Percentiles rank a stretch among this genome's conserved stretches.
Conservation (phyloP, 1,140 invertebrate species). For the Ostrea denselamellosa region DNA sequence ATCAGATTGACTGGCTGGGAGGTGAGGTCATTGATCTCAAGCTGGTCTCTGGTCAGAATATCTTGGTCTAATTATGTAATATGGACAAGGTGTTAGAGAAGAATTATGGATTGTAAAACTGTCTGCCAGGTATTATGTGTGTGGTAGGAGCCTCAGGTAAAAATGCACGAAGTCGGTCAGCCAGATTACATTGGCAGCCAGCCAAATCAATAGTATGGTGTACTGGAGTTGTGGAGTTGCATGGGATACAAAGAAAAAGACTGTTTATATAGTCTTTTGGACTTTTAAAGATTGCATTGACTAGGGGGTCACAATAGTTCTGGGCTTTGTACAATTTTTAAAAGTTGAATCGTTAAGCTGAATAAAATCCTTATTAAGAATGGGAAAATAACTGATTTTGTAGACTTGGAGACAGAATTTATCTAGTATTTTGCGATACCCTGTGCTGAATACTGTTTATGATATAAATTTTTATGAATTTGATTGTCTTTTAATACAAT, state of each 20-base stretch:
- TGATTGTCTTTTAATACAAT: neutral
- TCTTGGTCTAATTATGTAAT: neutral
- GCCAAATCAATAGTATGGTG: slow-evolving; percentile 29
- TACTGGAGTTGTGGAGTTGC: neutral
- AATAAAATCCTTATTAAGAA: slow-evolving; percentile 29
- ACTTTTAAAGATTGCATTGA: slow-evolving; percentile 33
- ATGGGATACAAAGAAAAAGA: neutral
- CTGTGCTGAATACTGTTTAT: neutral
- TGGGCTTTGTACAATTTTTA: neutral
- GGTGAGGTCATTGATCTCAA: neutral
- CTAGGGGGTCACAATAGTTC: slow-evolving; percentile 7
- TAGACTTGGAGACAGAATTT: slow-evolving; percentile 32
- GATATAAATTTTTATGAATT: too few species aligned
- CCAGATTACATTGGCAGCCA: slow-evolving; percentile 25
- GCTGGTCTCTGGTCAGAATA: neutral
- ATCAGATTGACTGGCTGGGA: slow-evolving; percentile 4
- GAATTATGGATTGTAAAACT: slow-evolving; percentile 28
- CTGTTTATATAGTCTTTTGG: slow-evolving; percentile 35
- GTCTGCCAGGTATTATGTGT: slow-evolving; percentile 35
- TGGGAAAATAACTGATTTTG: slow-evolving; percentile 8
- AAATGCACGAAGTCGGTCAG: slow-evolving; percentile 18
- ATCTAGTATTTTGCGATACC: slow-evolving; percentile 7
- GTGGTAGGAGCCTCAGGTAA: slow-evolving; percentile 27
- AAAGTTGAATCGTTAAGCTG: slow-evolving; percentile 21
- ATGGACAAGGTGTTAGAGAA: neutral